Percentiles rank a stretch among this genome's conserved stretches.
Evolutionary conservation across 2,113 vertebrate species (phyloP).

Genomic region (Saimiri boliviensis): DNA sequence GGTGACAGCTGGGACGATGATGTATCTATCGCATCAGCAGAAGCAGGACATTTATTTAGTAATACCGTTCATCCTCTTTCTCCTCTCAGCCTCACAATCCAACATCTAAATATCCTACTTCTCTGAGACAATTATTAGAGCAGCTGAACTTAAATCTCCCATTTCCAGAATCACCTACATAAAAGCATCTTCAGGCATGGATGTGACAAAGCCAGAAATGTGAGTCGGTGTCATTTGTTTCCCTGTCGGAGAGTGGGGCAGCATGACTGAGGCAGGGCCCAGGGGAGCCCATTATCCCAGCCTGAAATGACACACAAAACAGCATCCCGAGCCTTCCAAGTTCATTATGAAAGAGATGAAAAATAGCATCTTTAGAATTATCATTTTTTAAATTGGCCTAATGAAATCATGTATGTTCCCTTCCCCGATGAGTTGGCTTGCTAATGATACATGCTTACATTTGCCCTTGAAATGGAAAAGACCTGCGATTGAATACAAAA

Average conservation of each 20-base stretch:
- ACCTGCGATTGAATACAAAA: conserved; percentile 25
- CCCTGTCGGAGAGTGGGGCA: conserved; percentile 2
- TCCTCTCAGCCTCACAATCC: not conserved
- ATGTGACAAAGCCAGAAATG: conserved; percentile 39
- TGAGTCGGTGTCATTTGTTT: conserved; percentile 49
- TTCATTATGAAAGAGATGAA: conserved; percentile 60
- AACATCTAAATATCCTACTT: conserved; percentile 31
- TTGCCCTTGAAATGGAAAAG: conserved; percentile 56
- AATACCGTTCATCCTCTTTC: conserved; percentile 67
- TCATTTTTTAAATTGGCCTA: conserved; percentile 72
- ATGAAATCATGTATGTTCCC: conserved; percentile 61
- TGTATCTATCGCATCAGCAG: conserved; percentile 62
- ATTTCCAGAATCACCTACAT: conserved; percentile 10
- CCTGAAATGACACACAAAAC: conserved; percentile 57
- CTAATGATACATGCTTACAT: conserved; percentile 59
- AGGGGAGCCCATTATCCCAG: conserved; percentile 54
- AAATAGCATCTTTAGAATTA: conserved; percentile 53
- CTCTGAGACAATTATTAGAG: conserved; percentile 68
- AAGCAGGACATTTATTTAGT: conserved; percentile 71
- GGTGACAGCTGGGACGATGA: conserved; percentile 69
- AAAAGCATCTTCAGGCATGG: not conserved
- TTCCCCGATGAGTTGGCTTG: not conserved
- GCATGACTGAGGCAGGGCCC: conserved; percentile 63
- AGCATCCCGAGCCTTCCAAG: conserved; percentile 22
- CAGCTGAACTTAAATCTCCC: conserved; percentile 29